Evolutionary conservation across 1,140 invertebrate species (phyloP).

Genomic region (Leptinotarsa undecemlineata): DNA sequence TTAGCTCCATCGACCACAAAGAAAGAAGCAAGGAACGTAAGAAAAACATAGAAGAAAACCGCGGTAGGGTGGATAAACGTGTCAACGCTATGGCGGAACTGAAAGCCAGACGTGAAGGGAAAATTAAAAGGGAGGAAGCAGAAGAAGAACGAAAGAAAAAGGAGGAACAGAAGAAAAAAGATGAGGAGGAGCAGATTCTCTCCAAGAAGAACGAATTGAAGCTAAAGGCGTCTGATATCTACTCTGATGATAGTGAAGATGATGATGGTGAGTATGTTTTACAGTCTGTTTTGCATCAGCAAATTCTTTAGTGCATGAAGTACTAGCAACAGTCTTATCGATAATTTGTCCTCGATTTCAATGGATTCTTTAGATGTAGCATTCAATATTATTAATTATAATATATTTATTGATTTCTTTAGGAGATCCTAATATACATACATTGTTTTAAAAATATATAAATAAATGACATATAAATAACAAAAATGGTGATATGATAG

Average conservation of each 20-base stretch:
- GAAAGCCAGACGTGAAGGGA: conserved; percentile 83
- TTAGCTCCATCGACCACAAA: conserved; percentile 69
- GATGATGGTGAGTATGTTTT: conserved; percentile 44
- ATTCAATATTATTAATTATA: too few relatives aligned
- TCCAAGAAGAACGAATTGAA: conserved; percentile 62
- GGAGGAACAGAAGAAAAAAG: conserved; percentile 59
- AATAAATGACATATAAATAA: too few relatives aligned
- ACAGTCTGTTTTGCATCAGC: neutral
- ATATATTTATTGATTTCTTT: too few relatives aligned
- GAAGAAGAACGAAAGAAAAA: conserved; percentile 58
- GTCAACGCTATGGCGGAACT: conserved; percentile 89
- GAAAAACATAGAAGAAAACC: conserved; percentile 86
- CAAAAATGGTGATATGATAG: too few relatives aligned
- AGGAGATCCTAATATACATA: too few relatives aligned
- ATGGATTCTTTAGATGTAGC: neutral
- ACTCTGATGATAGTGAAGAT: conserved; percentile 88
- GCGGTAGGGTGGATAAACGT: conserved; percentile 74
- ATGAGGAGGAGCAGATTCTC: conserved; percentile 67
- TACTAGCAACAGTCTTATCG: neutral
- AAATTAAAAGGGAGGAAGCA: conserved; percentile 62
- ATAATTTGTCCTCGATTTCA: neutral
- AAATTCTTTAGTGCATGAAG: neutral
- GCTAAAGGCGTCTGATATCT: conserved; percentile 91
- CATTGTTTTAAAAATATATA: too few relatives aligned
- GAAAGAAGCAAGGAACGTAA: conserved; percentile 86